Percentiles rank a stretch among this genome's conserved stretches.
These are phyloP conservation scores for Macropis europaea DNA, from an alignment of 2,888 invertebrate genomes.

Conservation along the genomic window DNA sequence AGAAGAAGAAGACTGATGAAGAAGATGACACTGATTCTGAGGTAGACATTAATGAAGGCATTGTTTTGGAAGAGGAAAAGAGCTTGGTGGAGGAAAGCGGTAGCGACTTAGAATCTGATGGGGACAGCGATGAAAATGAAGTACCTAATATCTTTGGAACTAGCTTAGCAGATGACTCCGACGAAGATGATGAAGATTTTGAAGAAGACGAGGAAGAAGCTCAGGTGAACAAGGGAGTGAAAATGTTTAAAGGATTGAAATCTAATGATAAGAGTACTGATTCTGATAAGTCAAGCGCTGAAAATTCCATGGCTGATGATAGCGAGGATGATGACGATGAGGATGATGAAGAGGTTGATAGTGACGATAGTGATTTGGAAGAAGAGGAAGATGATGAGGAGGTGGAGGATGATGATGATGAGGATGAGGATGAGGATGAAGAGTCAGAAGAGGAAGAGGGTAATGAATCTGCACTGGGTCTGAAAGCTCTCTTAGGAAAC, in stretches of 20 bases:
- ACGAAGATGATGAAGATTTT: constrained; percentile 52
- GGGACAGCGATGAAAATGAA: constrained; percentile 2
- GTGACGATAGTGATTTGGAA: constrained; percentile 16
- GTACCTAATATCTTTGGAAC: constrained; percentile 42
- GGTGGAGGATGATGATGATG: constrained; percentile 54
- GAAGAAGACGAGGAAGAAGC: constrained; percentile 8
- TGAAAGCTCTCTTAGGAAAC: constrained; percentile 66
- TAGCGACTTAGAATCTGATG: constrained; percentile 35
- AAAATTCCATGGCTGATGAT: constrained; percentile 20
- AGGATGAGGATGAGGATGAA: constrained; percentile 57
- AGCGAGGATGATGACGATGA: constrained; percentile 41
- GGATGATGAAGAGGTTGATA: constrained; percentile 29
- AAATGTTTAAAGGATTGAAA: constrained; percentile 48
- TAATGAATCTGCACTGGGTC: constrained; percentile 49
- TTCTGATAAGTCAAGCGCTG: neutral
- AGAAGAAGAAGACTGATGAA: neutral
- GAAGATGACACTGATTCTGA: constrained; percentile 19
- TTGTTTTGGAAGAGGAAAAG: constrained; percentile 3
- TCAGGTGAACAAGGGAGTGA: constrained; percentile 28
- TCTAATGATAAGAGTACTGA: neutral
- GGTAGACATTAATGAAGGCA: constrained; percentile 38
- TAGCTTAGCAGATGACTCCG: constrained; percentile 51
- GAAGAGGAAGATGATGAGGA: constrained; percentile 38
- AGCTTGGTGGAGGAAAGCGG: constrained; percentile 22
- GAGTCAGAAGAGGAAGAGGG: constrained; percentile 41